These are phyloP conservation scores for Daktulosphaira vitifoliae DNA, from an alignment of 1,140 invertebrate species.

Conservation along the genomic window DNA sequence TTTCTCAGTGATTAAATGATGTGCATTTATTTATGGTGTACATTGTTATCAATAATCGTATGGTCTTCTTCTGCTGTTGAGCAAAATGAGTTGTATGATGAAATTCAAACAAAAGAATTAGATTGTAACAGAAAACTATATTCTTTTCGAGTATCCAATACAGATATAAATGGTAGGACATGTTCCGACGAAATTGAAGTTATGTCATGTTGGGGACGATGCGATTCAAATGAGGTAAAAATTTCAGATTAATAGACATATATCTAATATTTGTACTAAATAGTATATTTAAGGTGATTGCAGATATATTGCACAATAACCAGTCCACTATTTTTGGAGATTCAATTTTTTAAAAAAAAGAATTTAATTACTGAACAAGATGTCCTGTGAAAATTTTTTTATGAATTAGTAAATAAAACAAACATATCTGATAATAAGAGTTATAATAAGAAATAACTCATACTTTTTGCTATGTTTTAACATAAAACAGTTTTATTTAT, in stretches of 20 bases:
- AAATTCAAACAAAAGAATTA: slow-evolving; percentile 41
- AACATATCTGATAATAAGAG: too few relatives aligned
- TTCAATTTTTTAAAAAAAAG: background rate
- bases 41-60: background rate
- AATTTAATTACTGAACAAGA: background rate
- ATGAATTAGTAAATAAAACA: too few relatives aligned
- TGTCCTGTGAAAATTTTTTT: too few relatives aligned
- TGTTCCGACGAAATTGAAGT: slow-evolving; percentile 66
- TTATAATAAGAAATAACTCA: too few relatives aligned
- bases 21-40: background rate
- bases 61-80: slow-evolving; percentile 10
- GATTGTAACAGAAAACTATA: slow-evolving; percentile 48
- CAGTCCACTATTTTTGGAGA: background rate
- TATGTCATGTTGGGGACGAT: slow-evolving; percentile 71
- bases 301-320: too few relatives aligned
- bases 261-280: too few relatives aligned
- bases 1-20: background rate
- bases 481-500: too few relatives aligned
- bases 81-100: background rate
- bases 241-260: background rate
- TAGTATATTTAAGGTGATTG: too few relatives aligned
- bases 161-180: slow-evolving; percentile 52
- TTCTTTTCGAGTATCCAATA: slow-evolving; percentile 48
- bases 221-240: slow-evolving; percentile 66
- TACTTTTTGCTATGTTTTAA: too few relatives aligned